Conservation (phyloP, 2,113 vertebrate genomes). For the Onychostruthus taczanowskii region DNA sequence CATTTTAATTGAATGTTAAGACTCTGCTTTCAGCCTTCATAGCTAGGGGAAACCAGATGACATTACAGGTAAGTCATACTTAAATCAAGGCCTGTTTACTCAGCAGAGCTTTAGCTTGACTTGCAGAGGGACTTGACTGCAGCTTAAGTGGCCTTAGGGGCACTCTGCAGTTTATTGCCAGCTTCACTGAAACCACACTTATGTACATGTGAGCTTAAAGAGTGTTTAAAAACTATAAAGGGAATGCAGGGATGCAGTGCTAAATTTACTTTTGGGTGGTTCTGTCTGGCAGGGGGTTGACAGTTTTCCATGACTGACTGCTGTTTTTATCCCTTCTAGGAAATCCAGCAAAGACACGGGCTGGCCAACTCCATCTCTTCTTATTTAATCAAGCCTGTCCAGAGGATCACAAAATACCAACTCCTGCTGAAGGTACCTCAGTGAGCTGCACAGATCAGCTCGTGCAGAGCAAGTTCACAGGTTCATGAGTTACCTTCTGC, state of each 20-base stretch:
- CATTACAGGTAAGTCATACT: background rate
- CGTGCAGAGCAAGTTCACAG: background rate
- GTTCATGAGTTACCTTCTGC: background rate
- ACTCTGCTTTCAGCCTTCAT: background rate
- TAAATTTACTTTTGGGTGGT: background rate
- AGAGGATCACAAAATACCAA: constrained; percentile 99
- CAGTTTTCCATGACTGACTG: background rate
- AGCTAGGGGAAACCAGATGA: background rate
- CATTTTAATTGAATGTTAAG: constrained; percentile 38
- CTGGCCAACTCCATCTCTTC: constrained; percentile 98
- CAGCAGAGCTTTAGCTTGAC: background rate
- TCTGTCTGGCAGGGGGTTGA: background rate
- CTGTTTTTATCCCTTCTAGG: constrained; percentile 73
- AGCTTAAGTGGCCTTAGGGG: background rate
- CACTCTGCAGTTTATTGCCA: background rate
- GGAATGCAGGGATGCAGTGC: background rate
- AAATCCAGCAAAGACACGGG: constrained; percentile 93
- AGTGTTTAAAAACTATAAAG: background rate
- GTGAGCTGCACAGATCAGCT: background rate
- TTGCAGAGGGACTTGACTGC: background rate
- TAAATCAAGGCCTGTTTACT: background rate
- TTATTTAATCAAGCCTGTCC: constrained; percentile 98
- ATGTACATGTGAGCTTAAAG: background rate
- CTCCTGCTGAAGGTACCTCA: constrained; percentile 90
- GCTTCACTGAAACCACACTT: background rate